Percentiles rank a stretch among this genome's conserved stretches.
These are phyloP conservation scores for Hirtodrosophila duncani DNA, from an alignment of 2,888 invertebrate species.

Conservation along the genomic window DNA sequence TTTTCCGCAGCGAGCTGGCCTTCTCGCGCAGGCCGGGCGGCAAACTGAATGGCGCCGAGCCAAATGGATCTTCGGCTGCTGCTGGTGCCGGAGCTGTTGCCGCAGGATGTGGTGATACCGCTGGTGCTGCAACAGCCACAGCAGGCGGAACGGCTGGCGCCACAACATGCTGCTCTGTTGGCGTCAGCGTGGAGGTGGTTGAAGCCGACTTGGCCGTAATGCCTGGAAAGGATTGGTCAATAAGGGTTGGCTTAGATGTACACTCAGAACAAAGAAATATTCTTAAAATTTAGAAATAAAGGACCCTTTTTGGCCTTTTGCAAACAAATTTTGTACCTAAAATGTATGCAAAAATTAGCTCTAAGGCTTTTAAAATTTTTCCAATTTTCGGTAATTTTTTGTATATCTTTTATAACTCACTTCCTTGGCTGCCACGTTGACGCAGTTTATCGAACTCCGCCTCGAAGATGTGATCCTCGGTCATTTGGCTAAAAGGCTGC, in stretches of 20 bases:
- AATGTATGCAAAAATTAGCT: no score
- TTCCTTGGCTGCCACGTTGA: constrained; percentile 86
- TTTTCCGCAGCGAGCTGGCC: constrained; percentile 77
- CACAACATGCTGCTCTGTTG: constrained; percentile 70
- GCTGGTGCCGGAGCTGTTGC: no score
- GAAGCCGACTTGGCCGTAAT: constrained; percentile 77
- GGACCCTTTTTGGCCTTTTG: no score
- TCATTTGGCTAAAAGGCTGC: constrained; percentile 85
- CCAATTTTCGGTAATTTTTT: not conserved
- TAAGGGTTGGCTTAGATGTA: no score
- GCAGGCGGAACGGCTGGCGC: constrained; percentile 7
- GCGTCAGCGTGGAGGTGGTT: constrained; percentile 76
- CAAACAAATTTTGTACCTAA: no score
- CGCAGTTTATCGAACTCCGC: constrained; percentile 90
- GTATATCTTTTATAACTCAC: constrained; percentile 79
- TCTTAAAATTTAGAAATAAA: not conserved
- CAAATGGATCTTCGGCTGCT: constrained; percentile 88
- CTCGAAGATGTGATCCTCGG: constrained; percentile 89
- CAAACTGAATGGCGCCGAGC: constrained; percentile 89
- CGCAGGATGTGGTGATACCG: constrained; percentile 47
- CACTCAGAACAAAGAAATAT: not conserved
- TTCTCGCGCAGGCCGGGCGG: constrained; percentile 80
- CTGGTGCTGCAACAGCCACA: constrained; percentile 1
- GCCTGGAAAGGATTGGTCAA: constrained; percentile 60
- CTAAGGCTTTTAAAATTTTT: no score